Evolutionary conservation across 2,888 invertebrate species (phyloP).

Genomic region (Cyclophora albipunctata): DNA sequence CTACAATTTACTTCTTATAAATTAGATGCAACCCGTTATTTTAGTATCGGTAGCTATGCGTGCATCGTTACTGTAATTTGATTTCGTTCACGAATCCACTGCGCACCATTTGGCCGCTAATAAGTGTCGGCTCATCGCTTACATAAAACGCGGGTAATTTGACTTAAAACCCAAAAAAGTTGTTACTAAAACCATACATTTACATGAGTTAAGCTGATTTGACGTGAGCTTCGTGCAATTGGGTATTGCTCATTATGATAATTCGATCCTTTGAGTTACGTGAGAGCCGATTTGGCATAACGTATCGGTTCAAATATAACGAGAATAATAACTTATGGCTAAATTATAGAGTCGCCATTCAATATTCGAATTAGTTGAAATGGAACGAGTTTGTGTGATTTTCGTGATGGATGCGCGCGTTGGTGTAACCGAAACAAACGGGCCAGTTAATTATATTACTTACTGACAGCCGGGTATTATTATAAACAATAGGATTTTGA

Average conservation of each 20-base stretch:
- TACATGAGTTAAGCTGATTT: slow-evolving; percentile 53
- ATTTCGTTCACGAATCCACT: slow-evolving; percentile 60
- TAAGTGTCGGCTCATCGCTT: slow-evolving; percentile 50
- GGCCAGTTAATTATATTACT: slow-evolving; percentile 40
- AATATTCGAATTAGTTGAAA: slow-evolving; percentile 28
- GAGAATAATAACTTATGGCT: slow-evolving; percentile 38
- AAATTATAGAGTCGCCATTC: slow-evolving; percentile 34
- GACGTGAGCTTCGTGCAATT: slow-evolving; percentile 67
- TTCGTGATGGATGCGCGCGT: slow-evolving; percentile 36
- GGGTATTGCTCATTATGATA: slow-evolving; percentile 66
- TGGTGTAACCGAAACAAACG: slow-evolving; percentile 34
- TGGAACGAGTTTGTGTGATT: slow-evolving; percentile 29
- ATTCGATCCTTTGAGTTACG: slow-evolving; percentile 47
- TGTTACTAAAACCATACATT: slow-evolving; percentile 40
- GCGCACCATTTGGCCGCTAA: slow-evolving; percentile 65
- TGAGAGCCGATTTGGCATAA: slow-evolving; percentile 31
- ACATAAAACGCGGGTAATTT: slow-evolving; percentile 53
- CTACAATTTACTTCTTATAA: slow-evolving; percentile 66
- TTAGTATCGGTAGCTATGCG: slow-evolving; percentile 62
- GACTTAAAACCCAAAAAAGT: slow-evolving; percentile 45
- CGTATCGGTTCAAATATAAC: slow-evolving; percentile 38
- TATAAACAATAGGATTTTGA: slow-evolving; percentile 52
- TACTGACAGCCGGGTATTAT: slow-evolving; percentile 45
- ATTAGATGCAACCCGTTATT: slow-evolving; percentile 70
- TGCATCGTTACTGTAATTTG: slow-evolving; percentile 70